Percentiles rank a stretch among this genome's conserved stretches.
phyloP scores from a whole-genome alignment of 1,140 invertebrate genomes.

The Linepithema humile region DNA sequence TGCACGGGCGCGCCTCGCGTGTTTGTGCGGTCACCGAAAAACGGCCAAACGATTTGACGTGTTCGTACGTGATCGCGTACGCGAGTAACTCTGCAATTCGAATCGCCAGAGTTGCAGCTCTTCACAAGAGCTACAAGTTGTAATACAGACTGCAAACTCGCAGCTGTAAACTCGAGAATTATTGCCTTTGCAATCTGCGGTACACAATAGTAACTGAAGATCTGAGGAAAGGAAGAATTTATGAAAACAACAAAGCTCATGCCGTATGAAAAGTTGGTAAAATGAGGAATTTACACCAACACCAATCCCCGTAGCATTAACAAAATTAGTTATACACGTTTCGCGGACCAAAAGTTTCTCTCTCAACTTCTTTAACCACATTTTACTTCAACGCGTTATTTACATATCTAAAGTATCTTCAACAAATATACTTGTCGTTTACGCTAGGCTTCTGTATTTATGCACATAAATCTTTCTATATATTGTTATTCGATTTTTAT shows the following conservation, averaged over 20 bases:
- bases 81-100: background rate
- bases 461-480: too few relatives aligned
- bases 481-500: too few relatives aligned
- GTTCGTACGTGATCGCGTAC: background rate
- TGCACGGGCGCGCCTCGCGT: conserved; percentile 47
- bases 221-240: too few relatives aligned
- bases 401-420: background rate
- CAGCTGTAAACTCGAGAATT: conserved; percentile 9
- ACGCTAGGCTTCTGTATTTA: background rate
- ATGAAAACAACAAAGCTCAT: conserved; percentile 1
- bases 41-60: conserved; percentile 21
- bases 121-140: background rate
- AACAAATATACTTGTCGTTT: background rate
- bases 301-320: background rate
- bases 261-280: background rate
- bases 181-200: conserved; percentile 4
- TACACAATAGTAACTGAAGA: background rate
- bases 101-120: background rate
- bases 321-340: background rate
- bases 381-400: background rate
- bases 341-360: background rate
- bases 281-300: conserved; percentile 4
- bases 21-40: conserved; percentile 39
- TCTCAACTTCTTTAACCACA: background rate
- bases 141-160: background rate